phyloP scores from a whole-genome alignment of 2,888 invertebrate genomes.

The Halocaridina rubra region DNA sequence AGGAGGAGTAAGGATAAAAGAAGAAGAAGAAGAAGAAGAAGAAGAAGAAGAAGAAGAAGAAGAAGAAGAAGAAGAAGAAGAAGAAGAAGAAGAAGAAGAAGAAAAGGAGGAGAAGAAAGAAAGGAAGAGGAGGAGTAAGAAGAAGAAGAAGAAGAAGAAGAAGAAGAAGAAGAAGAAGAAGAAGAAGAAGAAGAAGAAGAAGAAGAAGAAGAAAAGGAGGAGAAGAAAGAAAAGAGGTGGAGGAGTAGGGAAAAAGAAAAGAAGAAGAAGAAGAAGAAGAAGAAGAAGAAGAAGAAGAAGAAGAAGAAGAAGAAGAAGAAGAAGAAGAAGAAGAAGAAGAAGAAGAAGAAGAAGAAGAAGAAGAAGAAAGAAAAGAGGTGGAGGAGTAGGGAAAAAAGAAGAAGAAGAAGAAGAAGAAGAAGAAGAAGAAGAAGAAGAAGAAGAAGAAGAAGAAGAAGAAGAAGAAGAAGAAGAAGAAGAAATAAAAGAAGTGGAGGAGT shows the following conservation, averaged over 20 bases:
- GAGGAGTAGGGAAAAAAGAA: too few relatives aligned
- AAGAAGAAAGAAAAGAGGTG: too few relatives aligned
- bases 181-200: neutral
- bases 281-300: neutral
- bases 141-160: neutral
- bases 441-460: neutral
- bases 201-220: neutral
- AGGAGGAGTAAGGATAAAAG: neutral
- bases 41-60: neutral
- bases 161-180: neutral
- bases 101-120: neutral
- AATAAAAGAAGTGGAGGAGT: neutral
- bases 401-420: neutral
- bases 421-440: neutral
- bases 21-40: neutral
- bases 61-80: neutral
- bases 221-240: neutral
- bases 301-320: neutral
- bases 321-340: too few relatives aligned
- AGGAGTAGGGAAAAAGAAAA: neutral
- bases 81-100: neutral
- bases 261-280: neutral
- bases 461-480: neutral
- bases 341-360: too few relatives aligned
- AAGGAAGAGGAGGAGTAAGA: too few relatives aligned